Conservation (phyloP, 37 sponge, comb jelly and placozoan genomes). For the Sycon ciliatum region DNA sequence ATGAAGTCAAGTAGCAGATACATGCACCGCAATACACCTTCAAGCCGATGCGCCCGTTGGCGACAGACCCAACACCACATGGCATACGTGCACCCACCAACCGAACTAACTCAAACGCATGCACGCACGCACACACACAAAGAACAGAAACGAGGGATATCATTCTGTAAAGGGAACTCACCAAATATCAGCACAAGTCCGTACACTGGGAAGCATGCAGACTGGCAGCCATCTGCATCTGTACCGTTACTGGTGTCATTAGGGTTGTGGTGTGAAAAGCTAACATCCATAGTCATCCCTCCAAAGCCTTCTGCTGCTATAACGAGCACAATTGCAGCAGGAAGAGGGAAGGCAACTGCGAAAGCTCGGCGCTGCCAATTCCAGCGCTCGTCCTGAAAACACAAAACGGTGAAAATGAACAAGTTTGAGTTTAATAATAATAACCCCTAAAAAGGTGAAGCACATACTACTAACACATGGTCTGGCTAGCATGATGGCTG, state of each 20-base stretch:
- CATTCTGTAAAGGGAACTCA: constrained; percentile 17
- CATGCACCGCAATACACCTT: too few relatives aligned
- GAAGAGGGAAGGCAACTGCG: constrained; percentile 61
- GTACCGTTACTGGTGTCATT: too few relatives aligned
- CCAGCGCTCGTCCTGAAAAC: constrained; percentile 59
- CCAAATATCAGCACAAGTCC: constrained; percentile 54
- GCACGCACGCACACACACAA: background rate
- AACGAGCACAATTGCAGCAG: constrained; percentile 49
- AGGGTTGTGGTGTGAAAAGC: too few relatives aligned
- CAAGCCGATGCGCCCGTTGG: too few relatives aligned
- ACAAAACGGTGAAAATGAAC: background rate
- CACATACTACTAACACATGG: too few relatives aligned
- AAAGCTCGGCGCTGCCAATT: constrained; percentile 47
- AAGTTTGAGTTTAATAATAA: background rate
- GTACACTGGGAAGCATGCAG: constrained; percentile 47
- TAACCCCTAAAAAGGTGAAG: background rate
- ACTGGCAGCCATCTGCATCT: too few relatives aligned
- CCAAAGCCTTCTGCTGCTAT: constrained; percentile 43
- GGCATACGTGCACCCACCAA: background rate
- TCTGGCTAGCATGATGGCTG: too few relatives aligned
- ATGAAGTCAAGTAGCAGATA: too few relatives aligned
- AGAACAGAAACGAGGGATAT: background rate
- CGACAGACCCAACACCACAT: too few relatives aligned
- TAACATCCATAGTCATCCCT: constrained; percentile 41
- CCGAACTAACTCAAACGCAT: background rate